Evolutionary conservation across 2,888 invertebrate genomes (phyloP), one percentile per base, ranked within the genome.

Genomic region (Octodonta nipae): DNA sequence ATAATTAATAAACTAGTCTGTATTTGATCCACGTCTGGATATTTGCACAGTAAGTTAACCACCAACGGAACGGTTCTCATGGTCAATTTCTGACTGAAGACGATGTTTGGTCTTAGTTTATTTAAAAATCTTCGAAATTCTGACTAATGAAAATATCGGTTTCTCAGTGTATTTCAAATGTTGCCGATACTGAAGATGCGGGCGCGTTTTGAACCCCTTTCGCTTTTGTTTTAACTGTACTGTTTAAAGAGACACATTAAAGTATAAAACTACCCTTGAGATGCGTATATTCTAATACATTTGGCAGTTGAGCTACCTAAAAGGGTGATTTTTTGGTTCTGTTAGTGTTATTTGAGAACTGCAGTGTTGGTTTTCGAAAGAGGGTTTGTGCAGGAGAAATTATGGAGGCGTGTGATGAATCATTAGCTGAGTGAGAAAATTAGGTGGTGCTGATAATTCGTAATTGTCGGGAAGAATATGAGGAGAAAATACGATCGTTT

Each of bases 221-320:
- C 46, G 51, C 50, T 50, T 54, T 56, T 54, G 54, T 56, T 55
- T 54, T 47, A 53, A 50, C 49, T 48, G 51, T 45, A 41, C 37
- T 47, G 47, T 47, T 54, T 50, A 46, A 55, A 50, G 54, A 56
- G 54, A 53, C 52, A 52, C 56, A 56, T 56, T 55, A 56, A 51
- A 50, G 42, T 50, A 51, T 47, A 47, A 48, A 52, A 56, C 54
- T 50, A 51, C 54, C 54, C 56, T 55, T 52, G 56, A 56, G 56
- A 46, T 55, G 53, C 55, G 55, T 56, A 56, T 51, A 56, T 56
- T 55, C 54, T 56, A 56, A 56, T 56, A 55, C 50, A 47, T 52
- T 52, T 46, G 51, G 50, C 50, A 48, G 42, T 44, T 44, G 36
- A 30, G 36, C 37, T 40, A 38, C 42, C 42, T 42, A 40, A 40